Evolutionary conservation across 2,113 vertebrate species (phyloP).

Genomic region (Chaenogobius annularis): DNA sequence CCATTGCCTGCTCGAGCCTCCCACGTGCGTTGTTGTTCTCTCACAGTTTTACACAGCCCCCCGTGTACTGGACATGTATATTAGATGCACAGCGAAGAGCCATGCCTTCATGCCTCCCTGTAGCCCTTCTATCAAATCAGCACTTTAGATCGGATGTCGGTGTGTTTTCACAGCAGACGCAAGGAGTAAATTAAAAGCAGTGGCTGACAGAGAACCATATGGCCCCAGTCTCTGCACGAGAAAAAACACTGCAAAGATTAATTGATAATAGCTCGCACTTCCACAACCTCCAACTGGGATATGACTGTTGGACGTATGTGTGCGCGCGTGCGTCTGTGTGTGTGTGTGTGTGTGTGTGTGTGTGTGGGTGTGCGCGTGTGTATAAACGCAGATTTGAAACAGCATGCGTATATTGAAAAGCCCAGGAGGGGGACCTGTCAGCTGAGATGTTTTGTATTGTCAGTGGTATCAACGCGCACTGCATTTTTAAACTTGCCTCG

Average conservation of each 20-base stretch:
- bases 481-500: constrained; percentile 60
- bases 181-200: constrained; percentile 82
- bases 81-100: constrained; percentile 24
- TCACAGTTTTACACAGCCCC: constrained; percentile 3
- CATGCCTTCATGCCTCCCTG: constrained; percentile 44
- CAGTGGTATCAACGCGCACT: constrained; percentile 52
- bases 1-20: background rate
- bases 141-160: constrained; percentile 77
- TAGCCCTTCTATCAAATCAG: constrained; percentile 72
- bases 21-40: background rate
- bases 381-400: constrained; percentile 70
- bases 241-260: constrained; percentile 77
- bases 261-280: constrained; percentile 80
- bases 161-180: constrained; percentile 78
- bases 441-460: constrained; percentile 67
- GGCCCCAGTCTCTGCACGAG: constrained; percentile 71
- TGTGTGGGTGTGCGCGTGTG: constrained; percentile 42
- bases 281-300: constrained; percentile 76
- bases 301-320: constrained; percentile 37
- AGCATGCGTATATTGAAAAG: constrained; percentile 68
- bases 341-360: constrained; percentile 42
- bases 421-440: constrained; percentile 72
- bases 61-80: constrained; percentile 28
- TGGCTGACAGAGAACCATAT: constrained; percentile 81
- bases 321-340: constrained; percentile 39